Base-by-base conservation (phyloP, 2,888 invertebrate genomes). In the Protonemura montana region DNA sequence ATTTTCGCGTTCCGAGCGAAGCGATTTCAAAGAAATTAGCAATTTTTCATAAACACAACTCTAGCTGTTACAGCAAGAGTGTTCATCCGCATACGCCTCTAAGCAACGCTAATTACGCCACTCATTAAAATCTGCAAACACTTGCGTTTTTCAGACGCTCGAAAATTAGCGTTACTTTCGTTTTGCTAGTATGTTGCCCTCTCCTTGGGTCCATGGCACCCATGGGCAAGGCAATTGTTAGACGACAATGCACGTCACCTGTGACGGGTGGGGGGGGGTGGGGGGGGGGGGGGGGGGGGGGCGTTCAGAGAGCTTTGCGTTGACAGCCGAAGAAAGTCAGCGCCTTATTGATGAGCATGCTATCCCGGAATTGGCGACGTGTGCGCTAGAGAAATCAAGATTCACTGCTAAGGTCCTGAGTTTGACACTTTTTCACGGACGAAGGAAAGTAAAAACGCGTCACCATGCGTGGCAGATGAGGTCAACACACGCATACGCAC, bases 61-160 rank as follows among this genome's bases (percentile, higher is more conserved):
- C 59, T 7, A 6, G 10, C 59, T 59, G 13, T 59, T 59, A 59
- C 10, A 35, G 35, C 59, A 21, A 59, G 59, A 59, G 59, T 59
- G 59, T 59, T 59, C 59, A 59, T 59, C 59, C 59, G 59, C 59
- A 59, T 59, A 59, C 59, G 59, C 59, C 59, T 59, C 59, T 59
- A 3, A 7, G 16, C 59, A 21, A 13, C 59, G 21, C 59, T 59
- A 59, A 59, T 59, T 59, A 59, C 21, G 13, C 59, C 13, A 59
- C 59, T 59, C 7, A 59, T 35, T 35, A 35, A 10, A 35, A 35
- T 7, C 3, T 59, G 59, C 6, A 1, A 13, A 59, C 59, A 13
- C 59, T 59, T 59, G 59, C 59, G 59, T 59, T 21, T 59, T 59
- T 59, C 21, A 59, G 1, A 21, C 59, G 21, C 59, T 16, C 7